These are phyloP conservation scores for Apteryx owenii DNA, from an alignment of 2,113 vertebrate genomes.

Conservation along the genomic window DNA sequence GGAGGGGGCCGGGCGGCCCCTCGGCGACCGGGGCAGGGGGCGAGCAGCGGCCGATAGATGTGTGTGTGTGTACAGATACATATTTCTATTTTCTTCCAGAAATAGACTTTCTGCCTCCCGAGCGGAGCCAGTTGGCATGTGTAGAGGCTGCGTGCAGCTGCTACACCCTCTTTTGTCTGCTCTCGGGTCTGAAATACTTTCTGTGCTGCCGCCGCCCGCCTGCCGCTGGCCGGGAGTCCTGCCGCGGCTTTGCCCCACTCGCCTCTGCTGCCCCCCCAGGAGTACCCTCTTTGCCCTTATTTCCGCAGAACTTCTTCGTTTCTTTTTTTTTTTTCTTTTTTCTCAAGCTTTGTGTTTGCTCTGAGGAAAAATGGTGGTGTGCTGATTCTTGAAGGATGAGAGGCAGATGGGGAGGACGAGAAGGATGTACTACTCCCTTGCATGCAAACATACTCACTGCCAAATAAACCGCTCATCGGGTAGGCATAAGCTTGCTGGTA, in stretches of 20 bases:
- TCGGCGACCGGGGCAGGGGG: neutral
- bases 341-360: slow-evolving; percentile 6
- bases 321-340: neutral
- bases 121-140: neutral
- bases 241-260: neutral
- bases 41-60: neutral
- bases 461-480: neutral
- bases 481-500: neutral
- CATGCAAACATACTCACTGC: neutral
- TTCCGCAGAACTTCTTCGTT: neutral
- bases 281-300: neutral
- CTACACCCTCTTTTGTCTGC: slow-evolving; percentile 68
- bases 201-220: neutral
- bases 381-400: neutral
- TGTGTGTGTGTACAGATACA: neutral
- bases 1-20: neutral
- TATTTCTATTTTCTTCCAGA: neutral
- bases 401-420: neutral
- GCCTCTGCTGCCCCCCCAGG: neutral
- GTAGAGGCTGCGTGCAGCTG: slow-evolving; percentile 13
- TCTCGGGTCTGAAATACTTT: neutral
- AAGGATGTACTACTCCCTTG: neutral
- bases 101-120: neutral
- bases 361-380: slow-evolving; percentile 38
- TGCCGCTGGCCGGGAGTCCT: neutral